Evolutionary conservation across 2,113 vertebrate genomes (phyloP), one percentile per base, ranked within the genome.

Genomic region (Chloropsis hardwickii): DNA sequence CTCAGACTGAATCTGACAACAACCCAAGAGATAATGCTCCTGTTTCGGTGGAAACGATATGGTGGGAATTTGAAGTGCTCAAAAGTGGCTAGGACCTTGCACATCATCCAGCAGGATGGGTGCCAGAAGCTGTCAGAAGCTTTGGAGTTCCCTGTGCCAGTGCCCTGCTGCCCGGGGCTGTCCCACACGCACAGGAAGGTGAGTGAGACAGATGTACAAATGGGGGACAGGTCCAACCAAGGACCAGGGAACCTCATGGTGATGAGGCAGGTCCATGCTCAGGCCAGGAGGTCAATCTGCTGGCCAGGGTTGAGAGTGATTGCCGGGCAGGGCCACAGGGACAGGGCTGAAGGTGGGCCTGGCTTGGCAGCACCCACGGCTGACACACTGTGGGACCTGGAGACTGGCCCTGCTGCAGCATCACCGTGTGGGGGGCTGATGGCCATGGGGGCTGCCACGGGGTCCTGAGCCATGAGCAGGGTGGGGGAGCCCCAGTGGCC

Each of bases 81-180:
- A 70, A 31, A 47, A 53, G 45, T 0, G 0, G 14, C 73, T 53
- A 61, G 0, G 1, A 50, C 25, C 33, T 35, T 50, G 25, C 44
- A 19, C 1, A 1, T 66, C 50, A 51, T 23, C 23, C 1, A 6
- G 27, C 31, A 73, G 53, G 37, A 54, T 19, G 14, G 39, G 28
- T n/a, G 27, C 9, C 1, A 2, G 66, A 58, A 94, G 70, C 33
- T 35, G 50, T 0, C 1, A 2, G 66, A 58, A 94, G 70, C 33
- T 35, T 45, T 0, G 1, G 21, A 28, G 28, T 2, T 72, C 28
- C 56, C 42, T n/a, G 27, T 6, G 37, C 31, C 3, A 1, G 18
- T 16, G 12, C 14, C n/a, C 29, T 9, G 6, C 40, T 86, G 65
- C 31, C 44, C 54, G 28, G 50, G 16, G 60, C 27, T 37, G 7